Percentiles rank a stretch among this genome's conserved stretches.
These are phyloP conservation scores for Ptilodon capucinus DNA, from an alignment of 2,888 invertebrate species.

Conservation along the genomic window DNA sequence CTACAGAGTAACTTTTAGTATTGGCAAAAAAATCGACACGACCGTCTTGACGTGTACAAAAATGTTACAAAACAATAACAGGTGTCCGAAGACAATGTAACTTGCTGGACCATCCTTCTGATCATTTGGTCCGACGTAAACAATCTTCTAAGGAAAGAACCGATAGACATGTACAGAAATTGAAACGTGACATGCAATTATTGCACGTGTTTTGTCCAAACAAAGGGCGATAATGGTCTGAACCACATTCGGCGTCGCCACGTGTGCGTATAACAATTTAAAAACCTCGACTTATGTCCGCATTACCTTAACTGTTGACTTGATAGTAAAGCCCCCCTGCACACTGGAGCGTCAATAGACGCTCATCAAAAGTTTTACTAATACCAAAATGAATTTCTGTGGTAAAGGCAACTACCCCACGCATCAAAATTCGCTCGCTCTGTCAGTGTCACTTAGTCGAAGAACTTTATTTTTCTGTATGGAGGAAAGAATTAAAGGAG, in stretches of 20 bases:
- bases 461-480: too few species aligned
- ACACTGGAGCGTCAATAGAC: too few species aligned
- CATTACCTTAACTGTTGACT: background rate
- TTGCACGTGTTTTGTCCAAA: conserved; percentile 15
- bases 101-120: background rate
- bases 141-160: conserved; percentile 15
- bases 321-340: too few species aligned
- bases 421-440: too few species aligned
- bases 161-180: conserved; percentile 3
- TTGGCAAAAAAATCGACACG: too few species aligned
- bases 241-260: conserved; percentile 13
- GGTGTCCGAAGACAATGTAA: background rate
- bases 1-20: too few species aligned
- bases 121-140: conserved; percentile 6
- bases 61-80: background rate
- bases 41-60: too few species aligned
- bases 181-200: conserved; percentile 1
- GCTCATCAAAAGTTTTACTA: too few species aligned
- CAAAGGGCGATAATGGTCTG: background rate
- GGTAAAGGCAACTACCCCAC: too few species aligned
- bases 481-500: too few species aligned
- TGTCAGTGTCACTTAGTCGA: too few species aligned
- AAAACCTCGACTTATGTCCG: background rate
- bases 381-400: too few species aligned
- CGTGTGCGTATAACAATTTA: conserved; percentile 9